Conservation (phyloP, 2,888 invertebrate genomes). For the Spilosoma lubricipeda region DNA sequence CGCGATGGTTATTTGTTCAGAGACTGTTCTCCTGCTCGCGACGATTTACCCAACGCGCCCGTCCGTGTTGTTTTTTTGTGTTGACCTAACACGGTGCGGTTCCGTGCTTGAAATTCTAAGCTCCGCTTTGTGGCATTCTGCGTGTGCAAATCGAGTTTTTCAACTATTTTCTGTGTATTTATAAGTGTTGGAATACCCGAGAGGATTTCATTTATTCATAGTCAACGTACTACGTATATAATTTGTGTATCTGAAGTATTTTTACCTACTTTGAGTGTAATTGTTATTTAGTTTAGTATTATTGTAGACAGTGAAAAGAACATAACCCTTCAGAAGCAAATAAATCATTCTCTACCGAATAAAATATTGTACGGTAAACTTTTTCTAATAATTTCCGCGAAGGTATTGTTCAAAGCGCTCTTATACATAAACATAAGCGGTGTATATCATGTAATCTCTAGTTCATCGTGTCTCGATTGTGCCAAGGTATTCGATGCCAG, state of each 20-base stretch:
- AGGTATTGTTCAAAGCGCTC: background rate
- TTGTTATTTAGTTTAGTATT: background rate
- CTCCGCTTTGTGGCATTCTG: conserved; percentile 49
- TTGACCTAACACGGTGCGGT: conserved; percentile 49
- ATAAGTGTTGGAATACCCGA: conserved; percentile 31
- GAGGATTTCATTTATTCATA: conserved; percentile 41
- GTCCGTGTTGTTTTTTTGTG: conserved; percentile 44
- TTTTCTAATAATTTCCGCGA: background rate
- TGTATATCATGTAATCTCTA: background rate
- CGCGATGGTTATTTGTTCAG: conserved; percentile 44
- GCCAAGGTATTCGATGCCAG: conserved; percentile 6
- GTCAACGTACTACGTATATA: background rate
- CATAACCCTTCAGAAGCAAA: background rate
- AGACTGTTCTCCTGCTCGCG: conserved; percentile 31
- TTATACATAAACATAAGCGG: background rate
- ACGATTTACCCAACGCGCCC: conserved; percentile 35
- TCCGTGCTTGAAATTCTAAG: conserved; percentile 61
- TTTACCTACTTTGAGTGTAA: background rate
- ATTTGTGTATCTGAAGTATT: background rate
- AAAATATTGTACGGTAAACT: background rate
- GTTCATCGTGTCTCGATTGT: background rate
- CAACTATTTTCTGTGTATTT: conserved; percentile 53
- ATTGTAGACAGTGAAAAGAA: background rate
- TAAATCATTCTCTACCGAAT: background rate
- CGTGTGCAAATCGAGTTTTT: conserved; percentile 56